These are phyloP conservation scores for Bradypodion ventrale DNA, from an alignment of 2,797 vertebrate genomes.

Conservation along the genomic window DNA sequence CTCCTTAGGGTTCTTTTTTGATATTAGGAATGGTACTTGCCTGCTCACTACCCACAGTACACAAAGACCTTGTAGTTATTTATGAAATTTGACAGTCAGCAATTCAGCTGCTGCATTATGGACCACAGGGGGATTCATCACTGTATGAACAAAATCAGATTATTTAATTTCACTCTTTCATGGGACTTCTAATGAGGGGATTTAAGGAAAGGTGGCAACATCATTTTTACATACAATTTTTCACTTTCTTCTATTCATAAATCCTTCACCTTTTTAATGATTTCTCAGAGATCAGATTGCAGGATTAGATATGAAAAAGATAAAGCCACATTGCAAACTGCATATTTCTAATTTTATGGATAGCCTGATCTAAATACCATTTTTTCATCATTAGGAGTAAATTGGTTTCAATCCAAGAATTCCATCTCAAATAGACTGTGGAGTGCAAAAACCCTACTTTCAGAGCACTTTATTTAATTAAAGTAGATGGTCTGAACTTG, in stretches of 20 bases:
- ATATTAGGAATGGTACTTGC: not conserved
- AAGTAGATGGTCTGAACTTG: constrained; percentile 17
- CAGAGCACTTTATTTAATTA: constrained; percentile 36
- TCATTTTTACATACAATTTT: not conserved
- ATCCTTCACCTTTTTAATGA: not conserved
- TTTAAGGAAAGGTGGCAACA: not conserved
- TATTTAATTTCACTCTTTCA: not conserved
- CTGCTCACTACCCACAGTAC: not conserved
- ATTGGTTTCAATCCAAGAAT: constrained; percentile 25
- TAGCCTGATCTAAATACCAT: constrained; percentile 20
- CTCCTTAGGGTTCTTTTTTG: not conserved
- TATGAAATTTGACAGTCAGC: not conserved
- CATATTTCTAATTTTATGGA: constrained; percentile 29
- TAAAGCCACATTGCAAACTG: not conserved
- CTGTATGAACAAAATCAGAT: not conserved
- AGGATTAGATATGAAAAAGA: not conserved
- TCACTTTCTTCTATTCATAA: not conserved
- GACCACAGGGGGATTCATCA: not conserved
- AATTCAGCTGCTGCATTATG: not conserved
- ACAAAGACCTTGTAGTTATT: not conserved
- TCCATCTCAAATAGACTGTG: constrained; percentile 13
- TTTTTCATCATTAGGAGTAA: not conserved
- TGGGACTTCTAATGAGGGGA: not conserved
- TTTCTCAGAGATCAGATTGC: not conserved
- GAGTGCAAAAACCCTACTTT: constrained; percentile 3